Evolutionary conservation across 2,797 vertebrate genomes (phyloP), one percentile per base, ranked within the genome.

Genomic region (Enteromius anoplus): DNA sequence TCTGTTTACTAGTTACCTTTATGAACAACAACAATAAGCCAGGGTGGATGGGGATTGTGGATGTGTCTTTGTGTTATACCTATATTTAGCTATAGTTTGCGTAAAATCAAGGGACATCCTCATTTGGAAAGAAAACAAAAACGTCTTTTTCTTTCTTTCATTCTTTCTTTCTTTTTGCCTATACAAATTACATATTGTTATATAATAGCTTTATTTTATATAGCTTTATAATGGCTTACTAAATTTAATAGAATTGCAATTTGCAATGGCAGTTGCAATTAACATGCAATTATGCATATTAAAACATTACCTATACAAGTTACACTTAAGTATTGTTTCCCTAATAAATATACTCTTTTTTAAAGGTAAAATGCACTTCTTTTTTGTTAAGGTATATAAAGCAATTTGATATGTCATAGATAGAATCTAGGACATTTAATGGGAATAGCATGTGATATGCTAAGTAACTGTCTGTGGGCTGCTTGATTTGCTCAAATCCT

Each of bases 401-500:
- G n/a, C 55, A 11, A 23, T 58, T 5, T 58, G 55, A 58, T 45
- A 45, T 70, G 42, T 32, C 45, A 17, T 19, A 64, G 62, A 64
- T 17, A 64, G 3, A 64, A 64, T 64, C 62, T 17, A 29, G 21
- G 64, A 66, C 32, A 66, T 37, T 65, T 65, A 7, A 37, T 58
- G 55, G 55, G n/a, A n/a, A 58, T 37, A 66, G 64, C 64, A 64
- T 64, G 60, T 32, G 11, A 70, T 71, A 71, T 21, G 70, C 17
- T 73, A 32, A 72, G 47, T 34, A 58, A 58, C 53, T 64, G 53
- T 40, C 12, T 75, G 45, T 64, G 65, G 65, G 51, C 58, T 73
- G 53, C 42, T 68, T 71, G 42, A 19, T 70, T 70, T 53, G 53
- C 69, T 78, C 71, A 81, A 84, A 88, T 89, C 80, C 51, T 40